A percentile compares a stretch with the other conserved stretches of the same genome.
These are phyloP conservation scores for Mergus octosetaceus DNA, from an alignment of 2,797 vertebrate genomes.

Conservation along the genomic window DNA sequence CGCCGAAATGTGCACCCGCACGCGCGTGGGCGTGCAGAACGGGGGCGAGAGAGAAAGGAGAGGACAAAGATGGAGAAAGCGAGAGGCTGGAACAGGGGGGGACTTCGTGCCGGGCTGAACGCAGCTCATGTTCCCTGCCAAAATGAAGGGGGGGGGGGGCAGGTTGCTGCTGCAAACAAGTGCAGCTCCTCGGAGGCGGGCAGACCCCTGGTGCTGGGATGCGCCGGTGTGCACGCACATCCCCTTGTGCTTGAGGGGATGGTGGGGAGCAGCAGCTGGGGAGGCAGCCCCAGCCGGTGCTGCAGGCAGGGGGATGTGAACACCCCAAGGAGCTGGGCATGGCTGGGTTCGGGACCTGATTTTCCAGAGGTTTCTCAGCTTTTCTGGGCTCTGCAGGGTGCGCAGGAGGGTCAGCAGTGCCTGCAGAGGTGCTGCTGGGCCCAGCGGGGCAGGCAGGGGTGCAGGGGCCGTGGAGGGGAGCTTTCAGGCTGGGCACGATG, in stretches of 20 bases:
- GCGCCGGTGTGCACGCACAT: neutral
- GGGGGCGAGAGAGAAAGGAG: neutral
- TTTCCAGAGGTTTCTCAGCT: neutral
- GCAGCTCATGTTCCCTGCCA: neutral
- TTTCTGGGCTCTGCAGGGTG: neutral
- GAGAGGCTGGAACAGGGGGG: neutral
- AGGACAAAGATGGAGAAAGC: neutral
- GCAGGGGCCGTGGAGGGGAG: neutral
- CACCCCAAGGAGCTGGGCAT: accelerated
- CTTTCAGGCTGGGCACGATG: accelerated
- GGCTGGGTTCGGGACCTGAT: neutral
- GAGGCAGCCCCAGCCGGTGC: neutral
- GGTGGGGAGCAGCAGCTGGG: neutral
- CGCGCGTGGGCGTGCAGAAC: neutral
- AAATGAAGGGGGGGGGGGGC: neutral
- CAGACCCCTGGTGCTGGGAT: accelerated
- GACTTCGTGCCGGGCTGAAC: neutral
- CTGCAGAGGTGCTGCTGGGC: neutral
- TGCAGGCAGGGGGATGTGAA: neutral
- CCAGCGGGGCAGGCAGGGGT: neutral
- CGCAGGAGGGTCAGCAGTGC: neutral
- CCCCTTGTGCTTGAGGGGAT: neutral
- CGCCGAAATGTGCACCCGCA: neutral
- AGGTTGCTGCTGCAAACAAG: neutral
- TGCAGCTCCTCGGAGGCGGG: neutral